Evolutionary conservation across 2,888 invertebrate genomes (phyloP), one percentile per base, ranked within the genome.

Genomic region (Thera obeliscata): DNA sequence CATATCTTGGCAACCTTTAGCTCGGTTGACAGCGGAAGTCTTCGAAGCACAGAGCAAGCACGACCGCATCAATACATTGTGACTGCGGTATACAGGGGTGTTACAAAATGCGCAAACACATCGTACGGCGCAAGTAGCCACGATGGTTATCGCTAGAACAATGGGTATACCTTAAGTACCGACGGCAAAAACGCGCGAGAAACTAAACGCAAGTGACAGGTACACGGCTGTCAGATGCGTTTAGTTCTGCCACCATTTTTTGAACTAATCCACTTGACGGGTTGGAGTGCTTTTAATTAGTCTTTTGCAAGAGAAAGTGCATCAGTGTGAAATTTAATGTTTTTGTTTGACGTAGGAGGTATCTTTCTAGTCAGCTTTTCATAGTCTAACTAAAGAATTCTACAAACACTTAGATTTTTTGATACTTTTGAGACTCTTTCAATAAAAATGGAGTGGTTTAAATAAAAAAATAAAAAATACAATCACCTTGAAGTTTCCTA

Each of bases 191-290:
- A 71, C 63, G 54, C 46, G 46, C 57, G n/a, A 22, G 33, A 9
- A 61, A 62, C 61, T 62, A 66, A 68, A 66, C 62, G 69, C 66
- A 63, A 60, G 66, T 66, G 69, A 55, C 66, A 56, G 61, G 54
- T 61, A 57, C 59, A 63, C 69, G 65, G 65, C 64, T 72, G 71
- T 72, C 71, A 61, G 63, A 58, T 69, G 64, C 64, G 66, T 69
- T 71, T 69, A 69, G 64, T 59, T 68, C 52, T 63, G 55, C 49
- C 63, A 50, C 56, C 52, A 11, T 56, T 66, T 66, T 64, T 56
- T 64, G 52, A 64, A 58, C 41, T 69, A 61, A 70, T 56, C 56
- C 50, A 59, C 58, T 49, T 64, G 71, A 64, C 69, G 46, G 62
- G 38, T 57, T 8, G n/a, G 38, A 61, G 62, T 58, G 65, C 49